A percentile compares a stretch with the other conserved stretches of the same genome.
Conservation (phyloP, 1,140 invertebrate species). For the Bacillus rossius region DNA sequence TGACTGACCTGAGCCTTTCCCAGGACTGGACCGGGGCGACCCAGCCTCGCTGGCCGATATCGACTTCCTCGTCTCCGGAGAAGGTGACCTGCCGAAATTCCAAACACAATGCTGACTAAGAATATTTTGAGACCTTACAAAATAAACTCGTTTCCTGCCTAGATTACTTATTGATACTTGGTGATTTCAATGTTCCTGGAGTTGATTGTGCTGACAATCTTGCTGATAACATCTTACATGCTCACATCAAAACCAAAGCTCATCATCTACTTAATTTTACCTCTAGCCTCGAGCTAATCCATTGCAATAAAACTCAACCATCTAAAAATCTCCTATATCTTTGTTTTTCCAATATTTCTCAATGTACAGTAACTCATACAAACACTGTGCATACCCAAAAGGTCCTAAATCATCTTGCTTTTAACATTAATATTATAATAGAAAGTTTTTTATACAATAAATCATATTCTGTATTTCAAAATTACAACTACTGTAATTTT, state of each 20-base stretch:
- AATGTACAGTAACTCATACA: too few relatives aligned
- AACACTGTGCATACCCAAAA: too few relatives aligned
- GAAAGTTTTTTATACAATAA: too few relatives aligned
- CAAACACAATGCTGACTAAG: neutral
- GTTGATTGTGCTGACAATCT: neutral
- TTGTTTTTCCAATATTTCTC: too few relatives aligned
- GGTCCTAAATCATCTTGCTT: too few relatives aligned
- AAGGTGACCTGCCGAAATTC: constrained; percentile 41
- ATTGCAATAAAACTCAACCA: too few relatives aligned
- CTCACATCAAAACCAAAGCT: neutral
- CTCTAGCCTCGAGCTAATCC: too few relatives aligned
- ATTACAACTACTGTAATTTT: too few relatives aligned
- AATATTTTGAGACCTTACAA: neutral
- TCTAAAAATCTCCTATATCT: too few relatives aligned
- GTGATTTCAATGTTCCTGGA: neutral
- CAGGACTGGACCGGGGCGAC: constrained; percentile 2
- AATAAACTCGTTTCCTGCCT: neutral
- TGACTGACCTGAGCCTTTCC: constrained; percentile 11
- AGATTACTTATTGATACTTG: neutral
- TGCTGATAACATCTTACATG: neutral
- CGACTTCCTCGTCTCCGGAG: constrained; percentile 47
- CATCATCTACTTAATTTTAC: neutral
- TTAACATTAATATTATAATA: too few relatives aligned
- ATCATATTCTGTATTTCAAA: too few relatives aligned
- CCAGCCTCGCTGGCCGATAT: constrained; percentile 46